Base-by-base conservation (phyloP, 2,888 invertebrate genomes). In the Coremacera marginata region DNA sequence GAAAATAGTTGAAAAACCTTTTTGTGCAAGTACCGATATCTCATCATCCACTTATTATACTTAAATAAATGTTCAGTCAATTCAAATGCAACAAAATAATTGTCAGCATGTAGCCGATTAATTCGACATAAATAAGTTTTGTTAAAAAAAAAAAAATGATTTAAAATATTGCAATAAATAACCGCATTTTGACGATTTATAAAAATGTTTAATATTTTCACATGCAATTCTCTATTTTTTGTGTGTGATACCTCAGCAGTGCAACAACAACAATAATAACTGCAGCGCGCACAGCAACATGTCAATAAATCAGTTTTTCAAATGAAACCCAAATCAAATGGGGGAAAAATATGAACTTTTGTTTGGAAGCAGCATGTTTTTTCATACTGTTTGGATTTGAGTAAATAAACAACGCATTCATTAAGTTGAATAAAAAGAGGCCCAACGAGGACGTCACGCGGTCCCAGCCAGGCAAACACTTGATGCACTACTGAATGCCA, bases 231-330 rank as follows among this genome's bases (percentile, higher is more conserved):
- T 11, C 49, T 44, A 19, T n/a, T 37, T 49, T 25, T 68, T 44
- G 14, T 19, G 4, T 22, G 4, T 22, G 22, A 5, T 34, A 31
- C 37, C 55, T 49, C 68, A 57, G 14, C n/a, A 16, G 19, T 71
- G 9, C 5, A 37, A 11, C 22, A 3, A 65, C 14, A 65, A 27
- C 19, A 49, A 49, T 5, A 51, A 68, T 9, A 49, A 49, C 16
- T 25, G 49, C 22, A 16, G 68, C 16, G n/a, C 49, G 31, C 27
- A 52, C 31, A 70, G 51, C 72, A 73, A 73, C 63, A 73, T 49
- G 74, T 67, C 52, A 52, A 74, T 74, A 74, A 74, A 65, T 74
- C 74, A 74, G 65, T 65, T 74, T 57, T 65, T 27, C 19, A 52
- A 68, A 34, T n/a, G n/a, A 16, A 14, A 49, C 63, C 52, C 16